Conservation (phyloP, 2,797 vertebrate genomes). For the Choloepus didactylus region DNA sequence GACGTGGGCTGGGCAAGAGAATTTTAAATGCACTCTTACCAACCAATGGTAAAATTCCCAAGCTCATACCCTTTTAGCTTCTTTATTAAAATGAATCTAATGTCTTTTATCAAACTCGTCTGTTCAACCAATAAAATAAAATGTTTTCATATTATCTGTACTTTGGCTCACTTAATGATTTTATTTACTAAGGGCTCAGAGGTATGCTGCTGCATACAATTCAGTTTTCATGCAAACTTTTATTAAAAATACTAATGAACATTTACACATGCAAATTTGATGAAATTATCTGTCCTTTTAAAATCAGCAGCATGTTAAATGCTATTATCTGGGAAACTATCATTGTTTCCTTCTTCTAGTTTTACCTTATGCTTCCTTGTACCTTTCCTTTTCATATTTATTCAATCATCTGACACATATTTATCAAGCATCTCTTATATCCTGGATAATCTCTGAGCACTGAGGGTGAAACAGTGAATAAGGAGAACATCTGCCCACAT, state of each 20-base stretch:
- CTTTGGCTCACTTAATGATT: conserved; percentile 26
- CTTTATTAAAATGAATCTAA: conserved; percentile 45
- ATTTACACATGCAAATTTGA: not conserved
- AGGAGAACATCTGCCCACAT: not conserved
- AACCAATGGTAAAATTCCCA: not conserved
- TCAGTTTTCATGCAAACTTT: not conserved
- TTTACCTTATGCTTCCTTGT: not conserved
- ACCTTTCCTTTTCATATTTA: conserved; percentile 23
- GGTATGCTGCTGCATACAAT: not conserved
- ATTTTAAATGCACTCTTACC: not conserved
- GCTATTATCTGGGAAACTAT: not conserved
- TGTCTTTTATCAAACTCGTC: conserved; percentile 43
- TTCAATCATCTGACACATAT: not conserved
- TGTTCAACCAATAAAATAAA: not conserved
- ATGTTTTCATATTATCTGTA: conserved; percentile 7
- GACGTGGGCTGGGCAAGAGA: not conserved
- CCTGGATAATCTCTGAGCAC: not conserved
- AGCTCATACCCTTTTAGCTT: not conserved
- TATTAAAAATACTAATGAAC: conserved; percentile 34
- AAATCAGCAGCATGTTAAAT: not conserved
- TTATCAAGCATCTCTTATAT: not conserved
- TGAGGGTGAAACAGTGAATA: not conserved
- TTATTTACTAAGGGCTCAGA: not conserved
- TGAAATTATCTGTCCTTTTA: not conserved
- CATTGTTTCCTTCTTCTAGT: not conserved